Conservation (phyloP, 2,113 vertebrate species). For the Murina feae region DNA sequence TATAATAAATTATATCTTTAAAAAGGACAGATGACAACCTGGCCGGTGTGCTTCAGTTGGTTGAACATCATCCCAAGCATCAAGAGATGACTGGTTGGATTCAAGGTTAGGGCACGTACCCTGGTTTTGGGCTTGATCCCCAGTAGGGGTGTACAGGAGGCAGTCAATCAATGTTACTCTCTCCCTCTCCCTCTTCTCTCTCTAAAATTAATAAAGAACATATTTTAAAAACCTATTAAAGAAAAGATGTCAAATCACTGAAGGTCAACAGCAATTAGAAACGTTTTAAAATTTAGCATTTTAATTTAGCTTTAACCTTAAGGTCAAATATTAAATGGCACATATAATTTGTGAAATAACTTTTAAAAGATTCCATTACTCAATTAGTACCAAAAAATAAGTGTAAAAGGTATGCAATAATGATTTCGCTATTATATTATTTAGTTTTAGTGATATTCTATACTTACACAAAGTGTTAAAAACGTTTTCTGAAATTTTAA, state of each 20-base stretch:
- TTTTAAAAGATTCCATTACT: conserved; percentile 16
- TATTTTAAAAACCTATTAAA: neutral
- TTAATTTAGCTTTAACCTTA: conserved; percentile 34
- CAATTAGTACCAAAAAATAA: neutral
- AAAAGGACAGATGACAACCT: neutral
- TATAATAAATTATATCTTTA: neutral
- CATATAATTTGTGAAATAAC: neutral
- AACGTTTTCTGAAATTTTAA: conserved; percentile 3
- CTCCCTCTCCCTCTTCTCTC: neutral
- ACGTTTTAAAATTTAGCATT: neutral
- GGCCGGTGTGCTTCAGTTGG: neutral
- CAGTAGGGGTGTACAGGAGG: neutral
- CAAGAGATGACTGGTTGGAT: neutral
- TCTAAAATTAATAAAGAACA: neutral
- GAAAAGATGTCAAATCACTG: neutral
- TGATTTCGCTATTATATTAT: neutral
- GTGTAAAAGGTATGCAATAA: neutral
- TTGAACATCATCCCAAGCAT: neutral
- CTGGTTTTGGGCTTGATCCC: neutral
- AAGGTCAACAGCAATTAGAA: neutral
- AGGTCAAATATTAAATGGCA: conserved; percentile 40
- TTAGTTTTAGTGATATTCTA: neutral
- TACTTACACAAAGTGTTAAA: neutral
- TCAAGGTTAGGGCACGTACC: neutral
- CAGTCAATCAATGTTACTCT: neutral